Conservation (phyloP, 2,888 invertebrate species). For the Masnerella sp. region DNA sequence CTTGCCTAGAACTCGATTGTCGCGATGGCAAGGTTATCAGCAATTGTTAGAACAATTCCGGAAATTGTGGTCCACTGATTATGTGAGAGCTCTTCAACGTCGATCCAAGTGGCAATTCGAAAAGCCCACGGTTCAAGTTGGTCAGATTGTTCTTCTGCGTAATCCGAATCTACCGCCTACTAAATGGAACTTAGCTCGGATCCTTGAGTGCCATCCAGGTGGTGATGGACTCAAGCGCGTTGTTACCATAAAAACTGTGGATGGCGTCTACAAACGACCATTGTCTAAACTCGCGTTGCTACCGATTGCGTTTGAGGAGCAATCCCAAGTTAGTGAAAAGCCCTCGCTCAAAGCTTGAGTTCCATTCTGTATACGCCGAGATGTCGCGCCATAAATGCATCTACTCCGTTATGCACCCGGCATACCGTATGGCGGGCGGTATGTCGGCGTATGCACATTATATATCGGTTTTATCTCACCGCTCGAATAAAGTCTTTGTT, state of each 20-base stretch:
- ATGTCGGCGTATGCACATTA: too few species aligned
- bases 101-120: constrained; percentile 7
- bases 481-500: too few species aligned
- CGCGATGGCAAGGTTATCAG: background rate
- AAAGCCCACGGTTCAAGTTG: background rate
- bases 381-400: too few species aligned
- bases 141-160: constrained; percentile 5
- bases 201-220: background rate
- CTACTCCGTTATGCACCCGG: too few species aligned
- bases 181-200: constrained; percentile 2
- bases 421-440: too few species aligned
- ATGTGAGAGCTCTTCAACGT: constrained; percentile 1
- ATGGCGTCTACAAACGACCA: background rate
- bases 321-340: too few species aligned
- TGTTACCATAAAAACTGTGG: background rate
- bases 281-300: background rate
- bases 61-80: constrained; percentile 1
- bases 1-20: background rate
- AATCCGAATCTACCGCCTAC: background rate
- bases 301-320: background rate
- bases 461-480: too few species aligned
- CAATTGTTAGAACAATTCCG: constrained; percentile 1
- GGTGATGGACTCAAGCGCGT: background rate
- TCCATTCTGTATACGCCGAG: too few species aligned
- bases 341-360: too few species aligned